Evolutionary conservation across 2,888 invertebrate species (phyloP).

Genomic region (Spicauda simplicius): DNA sequence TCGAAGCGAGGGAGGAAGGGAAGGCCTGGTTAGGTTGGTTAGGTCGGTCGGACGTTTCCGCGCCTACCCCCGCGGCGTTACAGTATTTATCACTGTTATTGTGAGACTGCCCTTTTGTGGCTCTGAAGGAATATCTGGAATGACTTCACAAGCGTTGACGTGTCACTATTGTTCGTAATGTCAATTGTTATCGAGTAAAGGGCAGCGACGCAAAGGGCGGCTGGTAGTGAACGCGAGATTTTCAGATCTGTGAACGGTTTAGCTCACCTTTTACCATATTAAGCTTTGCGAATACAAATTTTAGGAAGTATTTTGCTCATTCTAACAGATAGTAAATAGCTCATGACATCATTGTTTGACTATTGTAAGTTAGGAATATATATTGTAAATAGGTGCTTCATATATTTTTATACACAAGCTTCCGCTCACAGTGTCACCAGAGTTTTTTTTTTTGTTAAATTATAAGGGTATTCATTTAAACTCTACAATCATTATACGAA

Average conservation of each 20-base stretch:
- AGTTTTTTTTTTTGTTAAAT: too few relatives aligned
- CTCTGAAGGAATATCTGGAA: constrained; percentile 55
- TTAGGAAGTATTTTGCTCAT: constrained; percentile 13
- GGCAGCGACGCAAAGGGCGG: constrained; percentile 32
- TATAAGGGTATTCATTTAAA: too few relatives aligned
- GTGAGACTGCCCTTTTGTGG: constrained; percentile 65
- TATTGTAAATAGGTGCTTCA: too few relatives aligned
- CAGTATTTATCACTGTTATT: constrained; percentile 75
- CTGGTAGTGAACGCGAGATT: constrained; percentile 30
- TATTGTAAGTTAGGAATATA: too few relatives aligned
- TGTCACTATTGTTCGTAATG: constrained; percentile 43
- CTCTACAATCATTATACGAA: too few relatives aligned
- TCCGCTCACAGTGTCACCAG: too few relatives aligned
- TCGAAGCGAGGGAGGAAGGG: constrained; percentile 44
- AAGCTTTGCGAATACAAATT: constrained; percentile 45
- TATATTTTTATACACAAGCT: too few relatives aligned
- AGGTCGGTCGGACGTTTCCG: constrained; percentile 56
- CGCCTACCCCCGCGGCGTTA: constrained; percentile 69
- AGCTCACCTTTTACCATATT: constrained; percentile 20
- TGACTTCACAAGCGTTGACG: constrained; percentile 51
- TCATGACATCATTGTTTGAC: too few relatives aligned
- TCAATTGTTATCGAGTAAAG: constrained; percentile 49
- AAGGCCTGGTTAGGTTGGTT: constrained; percentile 54
- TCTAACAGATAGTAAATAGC: too few relatives aligned
- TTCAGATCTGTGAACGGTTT: constrained; percentile 23